phyloP scores from a whole-genome alignment of 2,888 invertebrate species.

The Campoletis raptor region DNA sequence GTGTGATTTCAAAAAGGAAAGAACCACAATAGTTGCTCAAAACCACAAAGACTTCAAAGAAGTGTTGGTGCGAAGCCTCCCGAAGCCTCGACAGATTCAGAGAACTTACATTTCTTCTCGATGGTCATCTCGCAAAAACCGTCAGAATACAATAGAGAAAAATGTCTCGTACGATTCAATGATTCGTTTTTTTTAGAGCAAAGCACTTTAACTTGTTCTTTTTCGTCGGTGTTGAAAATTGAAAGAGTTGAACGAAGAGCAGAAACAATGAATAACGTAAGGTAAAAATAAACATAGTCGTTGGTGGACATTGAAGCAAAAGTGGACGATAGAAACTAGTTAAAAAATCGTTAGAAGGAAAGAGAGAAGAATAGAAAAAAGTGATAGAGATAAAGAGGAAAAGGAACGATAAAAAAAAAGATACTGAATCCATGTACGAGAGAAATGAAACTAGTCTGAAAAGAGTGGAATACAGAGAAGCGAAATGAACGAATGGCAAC shows the following conservation, averaged over 20 bases:
- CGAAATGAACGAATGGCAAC: conserved; percentile 64
- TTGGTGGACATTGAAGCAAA: conserved; percentile 6
- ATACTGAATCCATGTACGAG: conserved; percentile 19
- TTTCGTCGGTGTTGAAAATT: background rate
- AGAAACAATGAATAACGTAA: conserved; percentile 1
- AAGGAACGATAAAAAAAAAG: background rate
- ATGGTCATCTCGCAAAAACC: background rate
- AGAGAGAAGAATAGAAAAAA: conserved; percentile 16
- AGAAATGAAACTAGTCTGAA: conserved; percentile 44
- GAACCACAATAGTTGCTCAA: background rate
- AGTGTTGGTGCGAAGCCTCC: too few relatives aligned
- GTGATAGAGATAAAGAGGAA: conserved; percentile 12
- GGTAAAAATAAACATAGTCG: conserved; percentile 10
- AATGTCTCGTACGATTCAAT: background rate
- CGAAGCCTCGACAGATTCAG: background rate
- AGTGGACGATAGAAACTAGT: conserved; percentile 12
- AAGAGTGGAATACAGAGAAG: conserved; percentile 48
- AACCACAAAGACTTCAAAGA: background rate
- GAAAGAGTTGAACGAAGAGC: background rate
- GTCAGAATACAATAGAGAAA: background rate
- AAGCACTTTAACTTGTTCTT: background rate
- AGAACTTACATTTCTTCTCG: background rate
- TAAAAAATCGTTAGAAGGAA: background rate
- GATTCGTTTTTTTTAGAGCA: background rate
- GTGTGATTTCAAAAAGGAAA: background rate